A percentile compares a stretch with the other conserved stretches of the same genome.
Evolutionary conservation across 2,113 vertebrate genomes (phyloP).

Genomic region (Tachycineta bicolor): DNA sequence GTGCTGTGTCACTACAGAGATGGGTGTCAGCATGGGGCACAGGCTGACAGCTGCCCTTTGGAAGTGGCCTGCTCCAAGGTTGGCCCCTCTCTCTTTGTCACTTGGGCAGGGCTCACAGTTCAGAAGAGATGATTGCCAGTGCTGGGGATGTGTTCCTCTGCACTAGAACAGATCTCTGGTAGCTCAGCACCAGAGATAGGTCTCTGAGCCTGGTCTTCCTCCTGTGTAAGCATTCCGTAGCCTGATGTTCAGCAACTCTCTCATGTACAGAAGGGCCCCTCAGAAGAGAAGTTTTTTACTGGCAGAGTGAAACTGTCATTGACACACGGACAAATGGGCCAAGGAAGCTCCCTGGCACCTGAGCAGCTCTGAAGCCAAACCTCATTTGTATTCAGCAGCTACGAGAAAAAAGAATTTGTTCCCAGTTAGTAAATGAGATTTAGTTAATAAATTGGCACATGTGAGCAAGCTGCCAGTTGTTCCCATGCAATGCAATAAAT

Average conservation of each 20-base stretch:
- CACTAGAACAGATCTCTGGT: neutral
- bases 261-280: neutral
- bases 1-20: neutral
- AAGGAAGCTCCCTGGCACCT: neutral
- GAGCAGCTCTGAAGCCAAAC: neutral
- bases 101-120: neutral
- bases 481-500: neutral
- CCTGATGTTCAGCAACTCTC: neutral
- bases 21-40: neutral
- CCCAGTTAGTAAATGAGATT: constrained; percentile 29
- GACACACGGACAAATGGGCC: neutral
- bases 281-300: neutral
- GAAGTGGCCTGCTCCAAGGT: neutral
- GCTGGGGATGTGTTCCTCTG: neutral
- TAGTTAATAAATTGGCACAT: constrained; percentile 26
- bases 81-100: neutral
- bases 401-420: neutral
- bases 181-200: neutral
- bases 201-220: neutral
- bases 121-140: neutral
- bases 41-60: neutral
- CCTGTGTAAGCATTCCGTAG: neutral
- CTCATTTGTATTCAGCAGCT: neutral
- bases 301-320: neutral
- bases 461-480: constrained; percentile 7